Base-by-base conservation (phyloP, 2,888 invertebrate species). In the Gasteruption jaculator region DNA sequence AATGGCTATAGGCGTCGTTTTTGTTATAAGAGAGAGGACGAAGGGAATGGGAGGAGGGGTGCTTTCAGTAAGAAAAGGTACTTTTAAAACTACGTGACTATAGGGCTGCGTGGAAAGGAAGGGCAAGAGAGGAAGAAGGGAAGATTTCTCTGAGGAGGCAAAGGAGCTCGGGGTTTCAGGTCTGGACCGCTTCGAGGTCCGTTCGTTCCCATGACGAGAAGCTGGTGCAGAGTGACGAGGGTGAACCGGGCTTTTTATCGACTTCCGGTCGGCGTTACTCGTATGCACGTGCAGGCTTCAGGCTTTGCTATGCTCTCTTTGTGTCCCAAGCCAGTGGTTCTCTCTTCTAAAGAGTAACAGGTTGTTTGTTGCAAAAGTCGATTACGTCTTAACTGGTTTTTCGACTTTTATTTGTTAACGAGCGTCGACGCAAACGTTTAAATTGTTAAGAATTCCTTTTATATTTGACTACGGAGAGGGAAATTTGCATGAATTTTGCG, bases 161-260 rank as follows among this genome's bases (percentile, higher is more conserved):
- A 52, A 50, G 48, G 52, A 56, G 49, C 57, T 53, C 56, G 50
- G 55, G 58, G 59, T 61, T 60, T 55, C 50, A 56, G 52, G 55
- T 58, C 56, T 53, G 60, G 56, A 56, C 57, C n/a, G 30, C 30
- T 8, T 12, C 8, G 10, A 10, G 48, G 42, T 38, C 37, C 52
- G 58, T 57, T 60, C 60, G 65, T 69, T 67, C 68, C 68, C 68
- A 70, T 68, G 68, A 65, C 65, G 66, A 67, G 65, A 60, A 60
- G 60, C 65, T 57, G 60, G 56, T 60, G 65, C 56, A 60, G 64
- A 68, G 65, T 67, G 68, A 68, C 65, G 68, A 68, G 70, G 68
- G 69, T 66, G 67, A 68, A 67, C 60, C 51, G 52, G 57, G 66
- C 66, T 69, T 69, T 70, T 69, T 69, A 68, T 69, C 68, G 68